A percentile compares a stretch with the other conserved stretches of the same genome.
Conservation (phyloP, 2,113 vertebrate genomes). For the Aythya baeri region DNA sequence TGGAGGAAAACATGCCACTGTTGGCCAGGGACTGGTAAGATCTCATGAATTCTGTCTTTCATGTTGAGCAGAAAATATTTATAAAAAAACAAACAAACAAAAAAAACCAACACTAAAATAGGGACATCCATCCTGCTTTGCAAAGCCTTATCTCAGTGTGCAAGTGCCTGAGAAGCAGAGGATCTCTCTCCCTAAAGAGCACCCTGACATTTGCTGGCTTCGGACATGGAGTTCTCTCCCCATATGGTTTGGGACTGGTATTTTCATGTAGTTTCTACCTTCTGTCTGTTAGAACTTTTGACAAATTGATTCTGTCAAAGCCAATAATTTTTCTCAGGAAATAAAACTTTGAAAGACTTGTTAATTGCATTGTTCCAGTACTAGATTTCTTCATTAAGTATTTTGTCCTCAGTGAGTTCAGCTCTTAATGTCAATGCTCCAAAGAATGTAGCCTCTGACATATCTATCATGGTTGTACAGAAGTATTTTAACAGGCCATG, state of each 20-base stretch:
- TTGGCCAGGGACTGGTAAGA: background rate
- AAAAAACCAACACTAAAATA: background rate
- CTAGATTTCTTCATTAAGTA: background rate
- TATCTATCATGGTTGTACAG: background rate
- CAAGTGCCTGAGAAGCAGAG: background rate
- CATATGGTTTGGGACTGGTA: background rate
- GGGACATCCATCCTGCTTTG: background rate
- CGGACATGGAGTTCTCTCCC: background rate
- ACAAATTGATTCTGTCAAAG: background rate
- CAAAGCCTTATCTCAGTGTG: background rate
- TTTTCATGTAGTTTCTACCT: background rate
- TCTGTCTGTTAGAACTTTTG: background rate
- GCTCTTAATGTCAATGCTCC: background rate
- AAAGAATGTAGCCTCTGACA: background rate
- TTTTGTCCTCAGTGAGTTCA: background rate
- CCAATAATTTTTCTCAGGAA: background rate
- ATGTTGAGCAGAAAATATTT: background rate
- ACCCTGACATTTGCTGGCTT: background rate
- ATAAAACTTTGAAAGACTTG: background rate
- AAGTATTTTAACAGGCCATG: background rate
- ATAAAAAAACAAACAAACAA: background rate
- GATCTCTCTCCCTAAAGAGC: background rate
- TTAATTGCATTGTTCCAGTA: background rate
- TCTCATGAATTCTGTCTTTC: background rate
- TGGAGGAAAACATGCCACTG: fast-evolving